Evolutionary conservation across 1,140 invertebrate genomes (phyloP).

Genomic region (Palaemon carinicauda): DNA sequence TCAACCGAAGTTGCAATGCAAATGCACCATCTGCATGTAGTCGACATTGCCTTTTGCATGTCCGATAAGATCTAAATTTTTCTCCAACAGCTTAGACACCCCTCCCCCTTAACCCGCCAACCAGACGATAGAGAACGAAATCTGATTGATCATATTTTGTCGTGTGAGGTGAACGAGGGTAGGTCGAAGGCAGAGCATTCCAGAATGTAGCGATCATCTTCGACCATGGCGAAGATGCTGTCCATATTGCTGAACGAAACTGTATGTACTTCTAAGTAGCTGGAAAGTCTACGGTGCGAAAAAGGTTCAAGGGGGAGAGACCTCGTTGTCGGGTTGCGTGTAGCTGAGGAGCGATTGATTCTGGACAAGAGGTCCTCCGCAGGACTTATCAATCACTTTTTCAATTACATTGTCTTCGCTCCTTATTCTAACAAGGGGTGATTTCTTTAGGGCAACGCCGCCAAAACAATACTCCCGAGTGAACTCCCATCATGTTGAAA

Average conservation of each 20-base stretch:
- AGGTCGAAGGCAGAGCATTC: not conserved
- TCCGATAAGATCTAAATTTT: constrained; percentile 9
- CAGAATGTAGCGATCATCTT: not conserved
- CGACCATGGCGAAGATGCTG: not conserved
- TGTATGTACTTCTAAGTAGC: not conserved
- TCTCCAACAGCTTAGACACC: not conserved
- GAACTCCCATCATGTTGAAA: not conserved
- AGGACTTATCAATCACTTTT: constrained; percentile 15
- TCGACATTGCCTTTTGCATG: not conserved
- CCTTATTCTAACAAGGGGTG: not conserved
- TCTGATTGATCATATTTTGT: constrained; percentile 9
- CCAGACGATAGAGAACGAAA: constrained; percentile 14
- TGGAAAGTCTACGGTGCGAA: not conserved
- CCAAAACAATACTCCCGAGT: not conserved
- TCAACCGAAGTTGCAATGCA: not conserved
- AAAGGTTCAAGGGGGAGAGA: not conserved
- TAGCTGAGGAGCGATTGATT: not conserved
- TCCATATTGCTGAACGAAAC: not conserved
- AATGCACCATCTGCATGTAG: not conserved
- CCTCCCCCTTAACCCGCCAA: not conserved
- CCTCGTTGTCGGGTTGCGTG: not conserved
- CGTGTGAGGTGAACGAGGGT: not conserved
- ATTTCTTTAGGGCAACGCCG: constrained; percentile 14
- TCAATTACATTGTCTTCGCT: constrained; percentile 29
- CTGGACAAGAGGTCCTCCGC: not conserved